Evolutionary conservation across 2,113 vertebrate species (phyloP).

Genomic region (Paramisgurnus dabryanus): DNA sequence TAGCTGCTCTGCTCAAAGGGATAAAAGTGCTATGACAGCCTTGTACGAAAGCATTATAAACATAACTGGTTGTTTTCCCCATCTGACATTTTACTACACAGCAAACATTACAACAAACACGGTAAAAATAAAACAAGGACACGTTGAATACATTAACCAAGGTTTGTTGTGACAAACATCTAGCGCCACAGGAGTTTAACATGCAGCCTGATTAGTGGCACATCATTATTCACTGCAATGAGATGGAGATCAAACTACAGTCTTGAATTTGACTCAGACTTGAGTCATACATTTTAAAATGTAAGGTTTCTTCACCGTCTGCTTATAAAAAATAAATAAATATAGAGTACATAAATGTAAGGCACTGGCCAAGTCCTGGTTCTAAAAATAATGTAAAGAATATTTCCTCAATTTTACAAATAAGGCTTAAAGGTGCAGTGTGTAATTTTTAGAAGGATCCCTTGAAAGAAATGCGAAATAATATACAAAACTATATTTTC

Average conservation of each 20-base stretch:
- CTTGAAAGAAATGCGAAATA: too few species aligned
- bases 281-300: not conserved
- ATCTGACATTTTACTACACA: not conserved
- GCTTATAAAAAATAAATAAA: too few species aligned
- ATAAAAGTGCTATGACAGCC: slow-evolving; percentile 9
- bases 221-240: slow-evolving; percentile 2
- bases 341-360: too few species aligned
- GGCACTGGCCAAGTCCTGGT: too few species aligned
- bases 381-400: too few species aligned
- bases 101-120: not conserved
- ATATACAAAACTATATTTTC: too few species aligned
- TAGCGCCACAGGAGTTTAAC: not conserved
- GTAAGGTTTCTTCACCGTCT: not conserved
- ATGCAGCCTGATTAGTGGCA: not conserved
- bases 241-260: not conserved
- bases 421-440: too few species aligned
- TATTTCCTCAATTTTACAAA: too few species aligned
- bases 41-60: not conserved
- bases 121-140: not conserved
- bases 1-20: not conserved
- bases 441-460: too few species aligned
- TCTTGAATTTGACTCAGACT: not conserved
- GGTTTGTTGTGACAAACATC: not conserved
- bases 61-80: slow-evolving; percentile 18
- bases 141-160: not conserved